phyloP scores from a whole-genome alignment of 2,888 invertebrate species.

The Tenthredo amoena region DNA sequence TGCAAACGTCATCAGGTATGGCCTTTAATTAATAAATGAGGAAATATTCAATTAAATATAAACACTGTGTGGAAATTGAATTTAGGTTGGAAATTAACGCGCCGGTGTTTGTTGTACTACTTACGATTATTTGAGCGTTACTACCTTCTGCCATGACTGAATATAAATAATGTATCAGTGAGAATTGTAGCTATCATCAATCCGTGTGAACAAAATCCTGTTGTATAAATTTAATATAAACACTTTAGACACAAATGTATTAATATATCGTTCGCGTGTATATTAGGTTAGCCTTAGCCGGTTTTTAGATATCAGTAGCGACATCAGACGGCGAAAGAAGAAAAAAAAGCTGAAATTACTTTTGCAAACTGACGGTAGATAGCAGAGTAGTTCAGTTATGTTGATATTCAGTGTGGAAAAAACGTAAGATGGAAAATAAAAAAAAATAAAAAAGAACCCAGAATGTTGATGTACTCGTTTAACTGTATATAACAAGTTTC shows the following conservation, averaged over 20 bases:
- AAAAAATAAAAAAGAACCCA: neutral
- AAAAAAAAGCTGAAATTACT: too few species aligned
- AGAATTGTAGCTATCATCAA: neutral
- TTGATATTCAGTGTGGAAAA: neutral
- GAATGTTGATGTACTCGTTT: neutral
- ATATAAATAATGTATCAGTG: neutral
- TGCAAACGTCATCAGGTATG: constrained; percentile 80
- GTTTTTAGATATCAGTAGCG: neutral
- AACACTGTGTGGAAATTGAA: neutral
- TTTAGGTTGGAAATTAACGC: constrained; percentile 15
- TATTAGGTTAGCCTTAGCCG: neutral
- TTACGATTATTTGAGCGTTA: constrained; percentile 70
- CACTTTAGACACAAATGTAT: neutral
- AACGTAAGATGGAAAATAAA: neutral
- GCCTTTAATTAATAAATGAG: constrained; percentile 69
- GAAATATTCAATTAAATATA: neutral
- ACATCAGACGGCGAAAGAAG: neutral
- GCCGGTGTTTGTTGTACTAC: constrained; percentile 55
- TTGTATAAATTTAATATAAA: neutral
- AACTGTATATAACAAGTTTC: neutral
- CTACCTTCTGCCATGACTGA: constrained; percentile 65
- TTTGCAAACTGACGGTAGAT: neutral
- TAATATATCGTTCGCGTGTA: neutral
- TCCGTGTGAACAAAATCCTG: neutral
- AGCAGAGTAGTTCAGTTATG: neutral